Evolutionary conservation across 1,140 invertebrate species (phyloP), one percentile per base, ranked within the genome.

Genomic region (Panagrolaimus sp.): DNA sequence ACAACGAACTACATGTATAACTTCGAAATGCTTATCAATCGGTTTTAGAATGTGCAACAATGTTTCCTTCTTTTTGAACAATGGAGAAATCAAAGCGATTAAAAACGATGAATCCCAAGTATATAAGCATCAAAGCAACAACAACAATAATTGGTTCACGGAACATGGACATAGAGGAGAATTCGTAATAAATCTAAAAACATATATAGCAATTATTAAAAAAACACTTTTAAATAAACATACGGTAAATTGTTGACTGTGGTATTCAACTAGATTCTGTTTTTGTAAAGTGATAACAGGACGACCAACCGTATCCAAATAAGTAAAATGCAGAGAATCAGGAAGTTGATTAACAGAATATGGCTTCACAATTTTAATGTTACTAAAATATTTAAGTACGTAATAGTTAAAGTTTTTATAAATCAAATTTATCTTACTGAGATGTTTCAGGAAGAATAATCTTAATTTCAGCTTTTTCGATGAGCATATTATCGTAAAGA

Each of bases 381-480:
- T 89, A 10, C 88, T 88, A 28, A 76, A 75, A 67, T 12, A 28
- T n/a, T n/a, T n/a, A n/a, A n/a, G n/a, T 44, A 55, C 28, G 4
- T 26, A 15, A 43, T 43, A 43, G 17, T 43, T 45, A 8, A 17
- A 14, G 38, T n/a, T 48, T 43, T 28, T 3, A 14, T 15, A 43
- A 38, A 28, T 64, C 6, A 43, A n/a, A 73, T 64, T n/a, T 32
- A 24, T 67, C 80, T 82, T 84, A 87, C 86, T 81, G 85, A 64
- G 89, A 88, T 26, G 94, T 93, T 85, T 98, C 96, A 0, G 96
- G 96, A 48, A 99, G 86, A 79, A 98, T 94, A 47, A 99, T 89
- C 81, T 90, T 91, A 1, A 96, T 88, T 24, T 89, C 86, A n/a
- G 93, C 84, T 73, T 96, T 89, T 79, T 98, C 93, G 67, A 99